Evolutionary conservation across 1,140 invertebrate species (phyloP).

Genomic region (Whitmania pigra): DNA sequence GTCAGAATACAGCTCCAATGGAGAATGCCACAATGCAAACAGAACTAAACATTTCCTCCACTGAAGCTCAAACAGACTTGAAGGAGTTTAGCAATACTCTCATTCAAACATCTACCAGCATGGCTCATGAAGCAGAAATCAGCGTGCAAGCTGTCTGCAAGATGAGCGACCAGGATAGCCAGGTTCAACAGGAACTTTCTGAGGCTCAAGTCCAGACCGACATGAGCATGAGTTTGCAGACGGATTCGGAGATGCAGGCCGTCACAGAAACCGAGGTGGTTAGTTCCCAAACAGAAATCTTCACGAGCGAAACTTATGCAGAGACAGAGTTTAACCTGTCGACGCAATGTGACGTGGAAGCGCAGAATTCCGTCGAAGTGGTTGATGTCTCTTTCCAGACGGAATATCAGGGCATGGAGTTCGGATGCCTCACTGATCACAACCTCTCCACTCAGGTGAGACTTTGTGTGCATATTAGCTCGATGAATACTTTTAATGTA

Average conservation of each 20-base stretch:
- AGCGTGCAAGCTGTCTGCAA: slow-evolving; percentile 1
- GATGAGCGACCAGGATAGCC: not conserved
- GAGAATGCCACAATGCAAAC: not conserved
- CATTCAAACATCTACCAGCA: not conserved
- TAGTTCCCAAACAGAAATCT: slow-evolving; percentile 13
- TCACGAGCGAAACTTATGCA: not conserved
- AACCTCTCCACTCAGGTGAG: not conserved
- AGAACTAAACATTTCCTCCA: not conserved
- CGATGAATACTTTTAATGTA: not conserved
- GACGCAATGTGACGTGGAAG: not conserved
- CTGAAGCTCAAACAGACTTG: not conserved
- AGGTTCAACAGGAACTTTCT: not conserved
- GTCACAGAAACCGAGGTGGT: not conserved
- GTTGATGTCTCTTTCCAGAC: not conserved
- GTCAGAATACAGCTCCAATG: not conserved
- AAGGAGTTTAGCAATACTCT: not conserved
- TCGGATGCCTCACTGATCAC: not conserved
- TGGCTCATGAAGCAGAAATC: not conserved
- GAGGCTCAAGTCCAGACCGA: slow-evolving; percentile 11
- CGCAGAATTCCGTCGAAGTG: slow-evolving; percentile 6
- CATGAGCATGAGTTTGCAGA: slow-evolving; percentile 18
- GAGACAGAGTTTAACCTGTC: slow-evolving; percentile 11
- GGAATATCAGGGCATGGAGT: not conserved
- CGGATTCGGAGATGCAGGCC: slow-evolving; percentile 18
- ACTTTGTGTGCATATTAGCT: not conserved